These are phyloP conservation scores for Delichon dasypus DNA, from an alignment of 2,797 vertebrate species.

Conservation along the genomic window DNA sequence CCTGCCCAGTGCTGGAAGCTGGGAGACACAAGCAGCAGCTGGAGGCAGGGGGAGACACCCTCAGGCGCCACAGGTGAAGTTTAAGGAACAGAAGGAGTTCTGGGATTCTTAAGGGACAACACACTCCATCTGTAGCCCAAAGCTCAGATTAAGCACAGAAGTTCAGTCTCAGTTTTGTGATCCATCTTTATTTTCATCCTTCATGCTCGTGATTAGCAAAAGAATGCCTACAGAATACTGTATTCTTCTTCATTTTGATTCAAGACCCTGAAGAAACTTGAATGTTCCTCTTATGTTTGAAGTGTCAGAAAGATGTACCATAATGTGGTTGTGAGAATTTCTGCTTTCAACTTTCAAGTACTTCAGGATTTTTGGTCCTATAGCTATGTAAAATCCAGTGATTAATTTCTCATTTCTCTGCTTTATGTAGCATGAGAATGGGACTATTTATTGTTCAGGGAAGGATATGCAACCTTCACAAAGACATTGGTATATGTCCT, in stretches of 20 bases:
- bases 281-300: not conserved
- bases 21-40: not conserved
- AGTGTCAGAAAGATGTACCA: not conserved
- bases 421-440: not conserved
- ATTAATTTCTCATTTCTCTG: not conserved
- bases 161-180: not conserved
- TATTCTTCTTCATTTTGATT: not conserved
- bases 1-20: not conserved
- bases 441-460: not conserved
- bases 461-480: not conserved
- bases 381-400: not conserved
- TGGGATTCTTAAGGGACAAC: not conserved
- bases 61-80: not conserved
- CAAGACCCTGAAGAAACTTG: not conserved
- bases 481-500: not conserved
- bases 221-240: not conserved
- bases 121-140: not conserved
- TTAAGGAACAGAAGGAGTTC: not conserved
- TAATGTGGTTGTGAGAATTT: not conserved
- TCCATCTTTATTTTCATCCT: not conserved
- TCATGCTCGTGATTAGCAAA: not conserved
- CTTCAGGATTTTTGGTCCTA: not conserved
- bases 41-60: fast-evolving
- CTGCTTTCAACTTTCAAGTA: not conserved
- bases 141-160: not conserved